phyloP scores from a whole-genome alignment of 2,113 vertebrate genomes.

The Puntigrus tetrazona region DNA sequence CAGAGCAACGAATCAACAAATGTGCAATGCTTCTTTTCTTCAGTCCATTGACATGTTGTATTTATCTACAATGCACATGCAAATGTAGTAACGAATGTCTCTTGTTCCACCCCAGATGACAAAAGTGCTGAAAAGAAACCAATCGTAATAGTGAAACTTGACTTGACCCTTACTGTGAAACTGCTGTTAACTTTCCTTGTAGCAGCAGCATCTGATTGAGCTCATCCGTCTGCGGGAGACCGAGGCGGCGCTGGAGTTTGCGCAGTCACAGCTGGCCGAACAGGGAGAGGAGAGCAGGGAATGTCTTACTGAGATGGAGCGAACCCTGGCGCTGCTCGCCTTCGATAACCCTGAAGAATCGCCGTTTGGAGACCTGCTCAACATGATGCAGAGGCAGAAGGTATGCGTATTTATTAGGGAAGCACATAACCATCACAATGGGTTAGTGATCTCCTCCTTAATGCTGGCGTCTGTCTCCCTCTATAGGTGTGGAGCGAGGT shows the following conservation, averaged over 20 bases:
- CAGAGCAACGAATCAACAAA: no score
- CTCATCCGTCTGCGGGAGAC: slow-evolving; percentile 96
- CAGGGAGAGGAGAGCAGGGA: slow-evolving; percentile 98
- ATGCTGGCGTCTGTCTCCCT: slow-evolving; percentile 42
- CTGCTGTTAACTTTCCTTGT: slow-evolving; percentile 28
- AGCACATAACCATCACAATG: not conserved
- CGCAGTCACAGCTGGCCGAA: slow-evolving; percentile 96
- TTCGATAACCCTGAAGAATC: slow-evolving; percentile 98
- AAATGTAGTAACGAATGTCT: not conserved
- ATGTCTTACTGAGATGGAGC: slow-evolving; percentile 97
- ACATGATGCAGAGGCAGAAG: slow-evolving; percentile 99
- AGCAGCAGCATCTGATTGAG: slow-evolving; percentile 99
- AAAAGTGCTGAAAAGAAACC: not conserved
- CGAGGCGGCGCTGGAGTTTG: slow-evolving; percentile 96
- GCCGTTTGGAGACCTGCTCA: slow-evolving; percentile 95
- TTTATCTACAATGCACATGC: not conserved
- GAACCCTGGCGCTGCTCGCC: slow-evolving; percentile 92
- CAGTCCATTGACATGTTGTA: not conserved
- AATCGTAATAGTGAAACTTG: not conserved
- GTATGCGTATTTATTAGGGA: slow-evolving; percentile 62
- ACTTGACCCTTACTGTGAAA: not conserved
- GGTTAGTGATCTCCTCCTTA: not conserved
- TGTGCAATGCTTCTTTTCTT: no score
- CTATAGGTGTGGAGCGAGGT: slow-evolving; percentile 97
- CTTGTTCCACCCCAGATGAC: not conserved